These are phyloP conservation scores for Eulemur mongoz DNA, from an alignment of 2,797 vertebrate species.

Conservation along the genomic window DNA sequence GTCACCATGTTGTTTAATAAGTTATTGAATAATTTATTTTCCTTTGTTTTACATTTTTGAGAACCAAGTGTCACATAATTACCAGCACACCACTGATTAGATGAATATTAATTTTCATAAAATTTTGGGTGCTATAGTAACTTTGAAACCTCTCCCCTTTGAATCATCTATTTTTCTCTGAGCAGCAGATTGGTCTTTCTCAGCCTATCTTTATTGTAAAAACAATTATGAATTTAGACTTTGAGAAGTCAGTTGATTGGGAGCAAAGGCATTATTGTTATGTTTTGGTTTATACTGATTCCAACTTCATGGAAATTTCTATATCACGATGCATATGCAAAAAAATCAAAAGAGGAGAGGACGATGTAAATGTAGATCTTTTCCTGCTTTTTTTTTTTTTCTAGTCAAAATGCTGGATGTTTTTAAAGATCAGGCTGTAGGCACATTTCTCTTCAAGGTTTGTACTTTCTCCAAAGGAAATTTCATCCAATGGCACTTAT, in stretches of 20 bases:
- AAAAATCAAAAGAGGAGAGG: background rate
- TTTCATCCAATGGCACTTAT: background rate
- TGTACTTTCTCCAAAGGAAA: background rate
- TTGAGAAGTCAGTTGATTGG: background rate
- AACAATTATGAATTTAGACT: background rate
- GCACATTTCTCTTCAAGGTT: background rate
- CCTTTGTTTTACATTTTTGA: background rate
- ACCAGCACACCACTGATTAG: background rate
- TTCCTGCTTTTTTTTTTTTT: background rate
- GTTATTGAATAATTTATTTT: background rate
- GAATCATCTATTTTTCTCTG: background rate
- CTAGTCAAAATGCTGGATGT: background rate
- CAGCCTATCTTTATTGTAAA: background rate
- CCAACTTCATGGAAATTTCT: background rate
- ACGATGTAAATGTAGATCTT: background rate
- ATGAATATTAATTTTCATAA: background rate
- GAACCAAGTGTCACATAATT: background rate
- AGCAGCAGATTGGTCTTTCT: background rate
- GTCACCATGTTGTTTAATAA: background rate
- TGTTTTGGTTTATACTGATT: background rate
- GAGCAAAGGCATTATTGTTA: background rate
- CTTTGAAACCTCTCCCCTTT: background rate
- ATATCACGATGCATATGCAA: background rate
- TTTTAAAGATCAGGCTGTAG: background rate
- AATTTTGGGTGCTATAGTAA: background rate